phyloP scores from a whole-genome alignment of 2,113 vertebrate genomes.

The cattle (Bos taurus) region ARS-UCD2.0 NC_037338.1:39534501-39535000 shows the following conservation, averaged over 20 bases:
- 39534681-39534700: neutral
- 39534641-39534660: neutral
- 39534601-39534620: neutral
- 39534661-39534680: neutral
- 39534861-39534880: neutral
- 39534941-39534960: neutral
- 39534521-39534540: neutral
- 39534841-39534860: neutral
- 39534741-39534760: neutral
- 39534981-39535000: neutral
- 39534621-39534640: neutral
- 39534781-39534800: neutral
- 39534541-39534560: neutral
- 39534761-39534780: neutral
- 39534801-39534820: neutral
- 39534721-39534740: neutral
- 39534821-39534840: neutral
- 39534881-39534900: neutral
- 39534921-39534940: neutral
- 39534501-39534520: neutral
- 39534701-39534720: neutral
- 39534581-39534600: neutral
- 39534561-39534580: neutral
- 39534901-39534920: neutral
- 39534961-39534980: neutral